Conservation (phyloP, 2,113 vertebrate genomes). For the Gallinago media region DNA sequence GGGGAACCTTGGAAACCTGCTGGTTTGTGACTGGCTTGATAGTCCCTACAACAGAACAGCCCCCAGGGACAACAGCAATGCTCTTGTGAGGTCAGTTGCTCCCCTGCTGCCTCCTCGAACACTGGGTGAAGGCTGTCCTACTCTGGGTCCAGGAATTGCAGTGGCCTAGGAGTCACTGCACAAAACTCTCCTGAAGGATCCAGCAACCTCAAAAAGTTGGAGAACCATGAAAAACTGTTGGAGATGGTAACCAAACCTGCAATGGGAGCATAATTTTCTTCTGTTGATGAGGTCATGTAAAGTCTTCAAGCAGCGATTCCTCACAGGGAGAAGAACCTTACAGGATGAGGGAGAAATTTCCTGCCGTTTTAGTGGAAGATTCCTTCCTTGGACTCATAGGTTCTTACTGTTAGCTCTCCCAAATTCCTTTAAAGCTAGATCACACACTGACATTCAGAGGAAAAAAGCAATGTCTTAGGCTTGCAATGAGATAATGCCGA, state of each 20-base stretch:
- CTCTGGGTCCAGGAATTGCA: background rate
- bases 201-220: fast-evolving
- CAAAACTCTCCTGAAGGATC: background rate
- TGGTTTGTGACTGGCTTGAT: background rate
- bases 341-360: background rate
- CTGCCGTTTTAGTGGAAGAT: background rate
- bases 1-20: background rate
- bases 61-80: background rate
- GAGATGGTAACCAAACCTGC: background rate
- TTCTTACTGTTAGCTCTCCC: background rate
- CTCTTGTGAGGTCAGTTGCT: background rate
- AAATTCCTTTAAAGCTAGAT: background rate
- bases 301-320: background rate
- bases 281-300: background rate
- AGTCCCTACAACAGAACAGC: background rate
- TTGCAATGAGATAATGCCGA: background rate
- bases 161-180: background rate
- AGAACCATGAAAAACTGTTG: background rate
- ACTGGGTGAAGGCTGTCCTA: background rate
- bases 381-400: background rate
- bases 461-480: background rate
- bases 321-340: background rate
- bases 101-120: background rate
- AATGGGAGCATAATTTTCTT: background rate
- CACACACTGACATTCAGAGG: background rate